A percentile compares a stretch with the other conserved stretches of the same genome.
phyloP scores from a whole-genome alignment of 2,888 invertebrate species.

The Metellina segmentata region DNA sequence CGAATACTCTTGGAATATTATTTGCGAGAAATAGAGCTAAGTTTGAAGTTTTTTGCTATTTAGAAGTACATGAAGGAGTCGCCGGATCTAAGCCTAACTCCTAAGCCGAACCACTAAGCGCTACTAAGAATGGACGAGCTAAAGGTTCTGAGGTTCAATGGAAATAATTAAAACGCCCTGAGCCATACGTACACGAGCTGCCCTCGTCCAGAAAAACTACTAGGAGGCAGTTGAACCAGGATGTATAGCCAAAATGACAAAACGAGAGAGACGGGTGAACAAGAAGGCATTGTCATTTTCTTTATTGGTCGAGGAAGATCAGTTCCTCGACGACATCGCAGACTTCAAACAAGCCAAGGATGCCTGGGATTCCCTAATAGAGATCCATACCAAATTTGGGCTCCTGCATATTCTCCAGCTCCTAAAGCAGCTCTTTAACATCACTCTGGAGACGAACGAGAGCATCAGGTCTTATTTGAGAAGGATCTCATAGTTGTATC shows the following conservation, averaged over 20 bases:
- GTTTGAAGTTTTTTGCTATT: too few relatives aligned
- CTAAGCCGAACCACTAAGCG: too few relatives aligned
- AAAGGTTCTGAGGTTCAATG: neutral
- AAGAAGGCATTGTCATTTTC: neutral
- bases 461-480: neutral
- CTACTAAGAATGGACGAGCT: too few relatives aligned
- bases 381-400: constrained; percentile 28
- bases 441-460: neutral
- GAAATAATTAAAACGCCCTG: neutral
- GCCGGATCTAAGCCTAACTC: too few relatives aligned
- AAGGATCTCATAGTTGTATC: neutral
- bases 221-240: constrained; percentile 43
- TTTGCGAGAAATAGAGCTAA: too few relatives aligned
- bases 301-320: constrained; percentile 26
- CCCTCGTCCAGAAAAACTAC: neutral
- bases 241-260: neutral
- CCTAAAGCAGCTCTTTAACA: neutral
- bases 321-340: constrained; percentile 3
- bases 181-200: constrained; percentile 18
- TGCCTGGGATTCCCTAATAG: constrained; percentile 11
- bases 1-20: too few relatives aligned
- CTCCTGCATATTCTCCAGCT: constrained; percentile 8
- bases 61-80: too few relatives aligned
- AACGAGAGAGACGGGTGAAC: neutral
- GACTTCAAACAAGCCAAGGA: constrained; percentile 9